Evolutionary conservation across 2,888 invertebrate genomes (phyloP), one percentile per base, ranked within the genome.

Genomic region (Lasioglossum lativentre): DNA sequence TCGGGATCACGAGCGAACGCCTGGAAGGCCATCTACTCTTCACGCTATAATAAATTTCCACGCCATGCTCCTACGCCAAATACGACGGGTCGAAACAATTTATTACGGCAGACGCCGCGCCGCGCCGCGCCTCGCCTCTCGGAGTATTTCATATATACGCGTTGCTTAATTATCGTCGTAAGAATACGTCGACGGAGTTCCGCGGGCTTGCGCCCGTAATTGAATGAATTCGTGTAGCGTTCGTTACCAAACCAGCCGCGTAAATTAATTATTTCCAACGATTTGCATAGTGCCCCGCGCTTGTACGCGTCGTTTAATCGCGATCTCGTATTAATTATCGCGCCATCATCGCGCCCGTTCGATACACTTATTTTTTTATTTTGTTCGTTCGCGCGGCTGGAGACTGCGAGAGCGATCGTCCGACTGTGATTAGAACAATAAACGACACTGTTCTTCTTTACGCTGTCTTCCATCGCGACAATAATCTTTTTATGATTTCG

Each of bases 11-110:
- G 79, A 70, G 78, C 47, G 86, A 78, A 86, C 52, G 82, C 66
- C 75, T 79, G 73, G 72, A 75, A 78, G 78, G 34, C 27, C 66
- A 59, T 70, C 72, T n/a, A 40, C 52, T 52, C 74, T 38, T 76
- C 38, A 52, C 42, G 85, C 34, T 75, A 81, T 59, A 85, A 90
- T 75, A 82, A 85, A 89, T 86, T 83, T 83, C 74, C 16, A 38
- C 68, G 45, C 56, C 68, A 42, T 74, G 75, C 68, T 40, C 77
- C 79, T 80, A 70, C 82, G 77, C 84, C 88, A 75, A 89, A 88
- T 70, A 70, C 45, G 77, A 77, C 45, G 75, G 23, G 59, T 45
- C 63, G 75, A 42, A 76, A 68, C n/a, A 68, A 70, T 68, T 73
- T 68, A 70, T 68, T 47, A n/a, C 47, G 23, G 63, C 63, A n/a